A percentile compares a stretch with the other conserved stretches of the same genome.
These are phyloP conservation scores for Microctonus brassicae DNA, from an alignment of 2,888 invertebrate genomes.

Conservation along the genomic window DNA sequence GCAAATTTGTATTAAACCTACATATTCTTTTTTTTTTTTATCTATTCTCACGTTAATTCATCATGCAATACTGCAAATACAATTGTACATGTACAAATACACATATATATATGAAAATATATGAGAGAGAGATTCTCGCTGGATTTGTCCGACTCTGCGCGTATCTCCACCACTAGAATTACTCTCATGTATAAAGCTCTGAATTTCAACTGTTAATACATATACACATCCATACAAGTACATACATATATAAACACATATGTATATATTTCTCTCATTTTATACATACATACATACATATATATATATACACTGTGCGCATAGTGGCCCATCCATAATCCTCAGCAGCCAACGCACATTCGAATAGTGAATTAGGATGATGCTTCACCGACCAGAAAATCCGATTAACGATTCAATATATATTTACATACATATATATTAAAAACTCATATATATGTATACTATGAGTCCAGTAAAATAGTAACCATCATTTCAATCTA, in stretches of 20 bases:
- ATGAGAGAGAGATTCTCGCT: neutral
- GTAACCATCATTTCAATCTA: no score
- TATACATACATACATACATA: neutral
- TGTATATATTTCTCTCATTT: neutral
- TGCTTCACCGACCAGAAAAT: constrained; percentile 21
- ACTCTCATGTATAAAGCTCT: constrained; percentile 1
- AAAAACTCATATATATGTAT: neutral
- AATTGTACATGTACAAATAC: neutral
- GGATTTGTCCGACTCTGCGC: neutral
- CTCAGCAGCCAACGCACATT: constrained; percentile 26
- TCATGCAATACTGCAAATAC: neutral
- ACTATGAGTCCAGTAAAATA: no score
- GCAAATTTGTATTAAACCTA: neutral
- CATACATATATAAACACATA: no score
- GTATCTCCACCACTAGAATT: neutral
- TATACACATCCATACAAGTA: no score
- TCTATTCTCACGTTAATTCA: neutral
- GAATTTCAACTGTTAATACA: no score
- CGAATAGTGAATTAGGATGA: constrained; percentile 31
- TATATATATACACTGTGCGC: neutral
- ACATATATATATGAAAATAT: no score
- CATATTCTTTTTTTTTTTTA: neutral
- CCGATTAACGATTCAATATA: constrained; percentile 30
- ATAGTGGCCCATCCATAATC: constrained; percentile 29
- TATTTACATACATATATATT: neutral